Conservation (phyloP, 2,888 invertebrate species). For the Heliconius ismenius region DNA sequence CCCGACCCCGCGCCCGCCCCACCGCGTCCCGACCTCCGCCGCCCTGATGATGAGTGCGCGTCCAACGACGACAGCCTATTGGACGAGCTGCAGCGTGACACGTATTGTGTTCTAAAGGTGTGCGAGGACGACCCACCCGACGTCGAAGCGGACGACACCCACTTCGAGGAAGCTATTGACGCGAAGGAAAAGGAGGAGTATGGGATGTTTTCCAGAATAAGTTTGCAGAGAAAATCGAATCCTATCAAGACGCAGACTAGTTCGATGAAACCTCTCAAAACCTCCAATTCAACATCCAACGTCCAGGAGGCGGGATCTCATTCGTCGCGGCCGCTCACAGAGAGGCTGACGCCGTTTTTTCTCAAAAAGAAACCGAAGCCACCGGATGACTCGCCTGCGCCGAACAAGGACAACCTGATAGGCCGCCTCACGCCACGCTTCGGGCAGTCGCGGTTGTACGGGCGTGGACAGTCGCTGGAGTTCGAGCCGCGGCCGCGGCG, state of each 20-base stretch:
- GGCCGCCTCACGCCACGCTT: slow-evolving; percentile 75
- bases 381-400: slow-evolving; percentile 54
- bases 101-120: slow-evolving; percentile 71
- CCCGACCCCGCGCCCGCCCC: slow-evolving; percentile 59
- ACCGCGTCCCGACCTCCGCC: slow-evolving; percentile 53
- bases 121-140: slow-evolving; percentile 66
- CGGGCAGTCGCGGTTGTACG: slow-evolving; percentile 71
- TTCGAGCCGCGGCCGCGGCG: slow-evolving; percentile 61
- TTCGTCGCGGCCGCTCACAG: slow-evolving; percentile 66
- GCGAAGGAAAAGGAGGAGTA: slow-evolving; percentile 53
- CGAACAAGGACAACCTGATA: slow-evolving; percentile 65
- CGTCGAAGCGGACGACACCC: slow-evolving; percentile 42
- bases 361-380: slow-evolving; percentile 73
- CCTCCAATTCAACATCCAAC: slow-evolving; percentile 75
- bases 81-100: slow-evolving; percentile 70
- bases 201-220: slow-evolving; percentile 69
- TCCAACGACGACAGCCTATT: slow-evolving; percentile 73
- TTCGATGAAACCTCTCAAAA: slow-evolving; percentile 64
- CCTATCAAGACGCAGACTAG: slow-evolving; percentile 67
- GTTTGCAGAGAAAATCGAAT: slow-evolving; percentile 74
- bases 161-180: slow-evolving; percentile 47
- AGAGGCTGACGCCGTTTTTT: slow-evolving; percentile 75
- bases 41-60: slow-evolving; percentile 41
- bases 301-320: slow-evolving; percentile 68
- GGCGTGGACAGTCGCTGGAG: slow-evolving; percentile 74